Conservation (phyloP, 2,113 vertebrate species). For the Carassius carassius region DNA sequence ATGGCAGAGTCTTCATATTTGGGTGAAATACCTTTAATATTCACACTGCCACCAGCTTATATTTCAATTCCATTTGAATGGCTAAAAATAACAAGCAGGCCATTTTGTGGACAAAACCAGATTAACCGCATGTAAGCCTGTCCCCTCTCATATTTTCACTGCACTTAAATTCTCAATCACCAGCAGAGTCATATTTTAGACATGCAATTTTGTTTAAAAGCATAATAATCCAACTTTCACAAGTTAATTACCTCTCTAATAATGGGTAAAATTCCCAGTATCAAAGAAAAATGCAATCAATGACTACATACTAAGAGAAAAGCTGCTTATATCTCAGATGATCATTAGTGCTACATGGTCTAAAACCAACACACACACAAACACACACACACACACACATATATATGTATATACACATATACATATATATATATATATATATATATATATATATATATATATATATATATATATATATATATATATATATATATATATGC, state of each 20-base stretch:
- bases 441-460: no score
- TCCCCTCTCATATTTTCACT: conserved; percentile 8
- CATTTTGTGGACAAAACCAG: background rate
- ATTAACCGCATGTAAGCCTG: background rate
- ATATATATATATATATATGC: no score
- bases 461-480: no score
- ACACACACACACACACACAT: no score
- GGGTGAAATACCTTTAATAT: background rate
- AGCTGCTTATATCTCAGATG: conserved; percentile 15
- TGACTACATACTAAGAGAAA: background rate
- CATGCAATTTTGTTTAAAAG: background rate
- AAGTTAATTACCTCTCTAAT: background rate
- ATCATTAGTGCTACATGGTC: conserved; percentile 15
- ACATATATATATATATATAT: no score
- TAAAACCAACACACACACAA: no score
- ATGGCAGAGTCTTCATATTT: background rate
- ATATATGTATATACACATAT: no score
- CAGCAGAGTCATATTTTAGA: background rate
- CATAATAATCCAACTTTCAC: background rate
- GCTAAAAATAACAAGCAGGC: conserved; percentile 13
- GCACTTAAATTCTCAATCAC: background rate
- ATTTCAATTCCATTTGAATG: conserved; percentile 1
- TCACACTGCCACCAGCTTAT: background rate
- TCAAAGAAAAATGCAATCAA: conserved; percentile 5
- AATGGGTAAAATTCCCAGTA: conserved; percentile 12